Evolutionary conservation across 2,888 invertebrate species (phyloP), one percentile per base, ranked within the genome.

Genomic region (Mayetiola destructor): DNA sequence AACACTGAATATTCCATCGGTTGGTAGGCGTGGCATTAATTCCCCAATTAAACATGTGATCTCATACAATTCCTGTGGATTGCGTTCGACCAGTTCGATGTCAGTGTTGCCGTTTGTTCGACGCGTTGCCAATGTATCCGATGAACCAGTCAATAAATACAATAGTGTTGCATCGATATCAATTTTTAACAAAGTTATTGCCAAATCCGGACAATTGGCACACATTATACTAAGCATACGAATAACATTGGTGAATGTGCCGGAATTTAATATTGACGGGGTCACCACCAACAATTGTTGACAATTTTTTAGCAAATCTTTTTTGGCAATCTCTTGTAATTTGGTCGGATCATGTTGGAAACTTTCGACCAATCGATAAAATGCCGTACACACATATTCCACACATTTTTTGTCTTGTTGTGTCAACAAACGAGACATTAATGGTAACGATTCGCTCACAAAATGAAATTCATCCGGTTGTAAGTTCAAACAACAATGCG

Each of bases 351-450:
- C 94, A 64, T 86, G 81, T 68, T 95, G 94, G 72, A 93, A 94
- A 70, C 93, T 94, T 68, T 99, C 97, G 53, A 97, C 94, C 48
- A 99, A 78, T 5, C 97, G 84, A 59, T 94, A 92, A 76, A 97
- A 96, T 21, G 96, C 93, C 62, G 93, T 79, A 66, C 97, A 97
- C 14, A 96, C 93, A 68, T 91, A 92, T 69, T 99, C 99, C 40
- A 97, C 93, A 59, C 94, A 93, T 69, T 96, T 96, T 72, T 97
- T 97, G 73, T 99, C 99, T 75, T 93, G 85, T 68, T 87, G 86
- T 1, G 85, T 82, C 55, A 88, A 71, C 66, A 87, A 78, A 61
- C 70, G 84, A 54, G 94, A 92, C 56, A 97, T 76, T 56, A 94
- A 75, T 14, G 89, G 80, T 62, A 97, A 75, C 20, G 92, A 93